Base-by-base conservation (phyloP, 2,113 vertebrate genomes). In the Marcusenius ussheri region DNA sequence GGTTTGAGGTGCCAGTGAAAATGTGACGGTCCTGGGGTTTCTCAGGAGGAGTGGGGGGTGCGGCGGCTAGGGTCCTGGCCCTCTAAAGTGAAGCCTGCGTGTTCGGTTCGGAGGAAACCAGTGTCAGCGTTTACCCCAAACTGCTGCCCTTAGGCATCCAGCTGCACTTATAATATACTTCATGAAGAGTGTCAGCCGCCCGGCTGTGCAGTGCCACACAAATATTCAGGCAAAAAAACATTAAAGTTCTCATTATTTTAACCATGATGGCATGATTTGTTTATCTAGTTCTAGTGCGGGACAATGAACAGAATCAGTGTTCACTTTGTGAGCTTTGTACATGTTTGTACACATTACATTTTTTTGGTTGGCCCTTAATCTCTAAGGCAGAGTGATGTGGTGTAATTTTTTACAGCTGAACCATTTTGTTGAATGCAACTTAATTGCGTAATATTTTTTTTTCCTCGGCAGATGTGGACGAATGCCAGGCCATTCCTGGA, bases 401-500 rank as follows among this genome's bases (percentile, higher is more conserved):
- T 17, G 27, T 58, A 89, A 58, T 46, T 70, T 83, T 56, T 77
- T 85, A 83, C 88, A 91, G 90, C 89, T 83, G 66, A 83, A 50
- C 53, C 47, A 21, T 88, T 88, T 39, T 88, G 62, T 89, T 42
- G 50, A 35, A 89, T 89, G 80, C 70, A 89, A 92, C 91, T 93
- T 94, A 91, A 91, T 94, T 92, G 80, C 93, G 84, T 92, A 24
- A 88, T 50, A 88, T 13, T 95, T 91, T 94, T 93, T 93, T 95
- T 92, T 93, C 92, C 95, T 90, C 94, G 91, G 92, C 94, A 99
- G 98, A 99, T 96, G 98, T 99, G 96, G 98, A 99, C 87, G 98
- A 99, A 95, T 99, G 98, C 97, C 98, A 99, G 95, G 98, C 98
- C 93, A 99, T 99, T 95, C 98, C 98, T 93, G 98, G 98, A 90